phyloP scores from a whole-genome alignment of 2,888 invertebrate species.

The Dione juno region DNA sequence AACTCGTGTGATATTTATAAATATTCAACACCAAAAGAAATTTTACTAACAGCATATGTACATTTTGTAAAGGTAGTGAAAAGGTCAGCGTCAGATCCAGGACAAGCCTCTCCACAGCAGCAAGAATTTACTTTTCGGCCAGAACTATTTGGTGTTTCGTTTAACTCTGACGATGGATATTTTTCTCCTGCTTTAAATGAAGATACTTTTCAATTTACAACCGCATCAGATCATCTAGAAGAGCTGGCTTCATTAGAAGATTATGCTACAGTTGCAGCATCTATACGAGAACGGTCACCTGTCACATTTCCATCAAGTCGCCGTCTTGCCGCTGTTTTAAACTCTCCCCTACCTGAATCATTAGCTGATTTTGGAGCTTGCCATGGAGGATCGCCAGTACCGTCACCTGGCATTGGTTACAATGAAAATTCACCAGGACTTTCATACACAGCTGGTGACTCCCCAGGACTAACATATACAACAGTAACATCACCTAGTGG shows the following conservation, averaged over 20 bases:
- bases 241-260: slow-evolving; percentile 85
- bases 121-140: slow-evolving; percentile 85
- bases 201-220: slow-evolving; percentile 88
- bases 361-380: slow-evolving; percentile 92
- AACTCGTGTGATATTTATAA: slow-evolving; percentile 23
- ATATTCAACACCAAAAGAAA: slow-evolving; percentile 4
- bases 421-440: slow-evolving; percentile 85
- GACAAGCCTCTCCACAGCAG: slow-evolving; percentile 84
- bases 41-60: background rate
- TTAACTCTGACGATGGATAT: slow-evolving; percentile 86
- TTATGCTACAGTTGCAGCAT: slow-evolving; percentile 84
- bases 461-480: slow-evolving; percentile 71
- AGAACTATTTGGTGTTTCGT: slow-evolving; percentile 85
- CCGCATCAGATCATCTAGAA: slow-evolving; percentile 85
- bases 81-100: slow-evolving; percentile 89
- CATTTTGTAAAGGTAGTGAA: slow-evolving; percentile 83
- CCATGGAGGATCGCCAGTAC: slow-evolving; percentile 83
- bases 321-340: slow-evolving; percentile 89
- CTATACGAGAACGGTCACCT: slow-evolving; percentile 83
- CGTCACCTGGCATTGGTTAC: slow-evolving; percentile 81
- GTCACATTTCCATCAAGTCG: slow-evolving; percentile 86
- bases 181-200: slow-evolving; percentile 87
- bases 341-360: slow-evolving; percentile 91
- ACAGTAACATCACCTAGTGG: slow-evolving; percentile 72
- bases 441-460: slow-evolving; percentile 88